phyloP scores from a whole-genome alignment of 2,113 vertebrate species.

The Peucedramus taeniatus region DNA sequence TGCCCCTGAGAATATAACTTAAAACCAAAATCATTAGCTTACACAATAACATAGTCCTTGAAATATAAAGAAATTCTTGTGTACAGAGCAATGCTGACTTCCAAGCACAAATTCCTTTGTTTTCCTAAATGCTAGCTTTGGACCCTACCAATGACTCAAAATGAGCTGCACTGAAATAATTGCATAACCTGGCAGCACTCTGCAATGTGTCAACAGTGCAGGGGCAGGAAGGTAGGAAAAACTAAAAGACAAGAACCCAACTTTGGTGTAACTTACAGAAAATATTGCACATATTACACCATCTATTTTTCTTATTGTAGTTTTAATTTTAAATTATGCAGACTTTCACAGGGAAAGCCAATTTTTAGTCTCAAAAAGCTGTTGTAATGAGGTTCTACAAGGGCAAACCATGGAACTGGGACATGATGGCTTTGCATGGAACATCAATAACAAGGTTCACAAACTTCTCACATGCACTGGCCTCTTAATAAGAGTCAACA shows the following conservation, averaged over 20 bases:
- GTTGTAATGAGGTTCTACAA: neutral
- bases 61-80: neutral
- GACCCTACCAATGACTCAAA: neutral
- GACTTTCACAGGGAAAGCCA: neutral
- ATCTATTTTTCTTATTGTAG: neutral
- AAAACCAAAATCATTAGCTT: slow-evolving; percentile 48
- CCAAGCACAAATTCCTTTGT: slow-evolving; percentile 47
- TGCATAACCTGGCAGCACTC: neutral
- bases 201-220: neutral
- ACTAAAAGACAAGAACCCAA: neutral
- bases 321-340: neutral
- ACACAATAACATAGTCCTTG: neutral
- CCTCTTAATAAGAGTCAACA: neutral
- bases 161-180: neutral
- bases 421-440: rapidly evolving
- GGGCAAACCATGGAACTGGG: neutral
- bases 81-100: neutral
- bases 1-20: slow-evolving; percentile 20
- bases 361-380: neutral
- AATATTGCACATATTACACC: neutral
- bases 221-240: neutral
- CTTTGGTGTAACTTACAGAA: neutral
- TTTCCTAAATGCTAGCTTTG: slow-evolving; percentile 28
- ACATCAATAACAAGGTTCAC: neutral
- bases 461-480: neutral